phyloP scores from a whole-genome alignment of 2,113 vertebrate species.

The Phasianus colchicus region DNA sequence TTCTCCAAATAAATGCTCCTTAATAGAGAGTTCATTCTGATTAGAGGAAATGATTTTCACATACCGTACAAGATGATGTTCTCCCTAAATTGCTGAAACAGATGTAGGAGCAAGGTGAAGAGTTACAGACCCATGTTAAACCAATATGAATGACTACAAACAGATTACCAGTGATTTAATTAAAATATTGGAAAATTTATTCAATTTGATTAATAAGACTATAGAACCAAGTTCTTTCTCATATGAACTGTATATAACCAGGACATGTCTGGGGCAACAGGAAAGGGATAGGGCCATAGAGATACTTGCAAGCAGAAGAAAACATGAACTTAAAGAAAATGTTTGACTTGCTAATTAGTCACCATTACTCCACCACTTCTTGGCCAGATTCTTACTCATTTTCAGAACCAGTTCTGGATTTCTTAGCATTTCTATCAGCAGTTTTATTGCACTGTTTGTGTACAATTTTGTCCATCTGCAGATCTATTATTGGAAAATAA shows the following conservation, averaged over 20 bases:
- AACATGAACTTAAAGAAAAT: neutral
- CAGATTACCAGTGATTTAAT: neutral
- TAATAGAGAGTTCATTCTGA: constrained; percentile 37
- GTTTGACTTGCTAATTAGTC: neutral
- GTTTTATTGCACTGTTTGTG: neutral
- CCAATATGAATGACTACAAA: neutral
- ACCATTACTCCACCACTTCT: neutral
- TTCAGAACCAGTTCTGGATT: neutral
- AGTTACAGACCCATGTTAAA: neutral
- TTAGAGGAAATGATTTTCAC: constrained; percentile 39
- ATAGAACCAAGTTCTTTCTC: neutral
- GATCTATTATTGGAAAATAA: neutral
- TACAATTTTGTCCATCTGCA: neutral
- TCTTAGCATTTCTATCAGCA: neutral
- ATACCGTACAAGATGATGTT: neutral
- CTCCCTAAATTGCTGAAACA: constrained; percentile 40
- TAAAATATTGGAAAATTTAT: constrained; percentile 13
- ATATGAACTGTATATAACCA: neutral
- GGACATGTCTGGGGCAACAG: neutral
- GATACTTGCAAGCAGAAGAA: neutral
- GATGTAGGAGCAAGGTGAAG: constrained; percentile 4
- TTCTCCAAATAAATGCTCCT: neutral
- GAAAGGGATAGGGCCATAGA: neutral
- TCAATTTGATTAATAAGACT: neutral
- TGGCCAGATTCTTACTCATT: neutral